These are phyloP conservation scores for Serinus canaria DNA, from an alignment of 2,113 vertebrate species.

Conservation along the genomic window DNA sequence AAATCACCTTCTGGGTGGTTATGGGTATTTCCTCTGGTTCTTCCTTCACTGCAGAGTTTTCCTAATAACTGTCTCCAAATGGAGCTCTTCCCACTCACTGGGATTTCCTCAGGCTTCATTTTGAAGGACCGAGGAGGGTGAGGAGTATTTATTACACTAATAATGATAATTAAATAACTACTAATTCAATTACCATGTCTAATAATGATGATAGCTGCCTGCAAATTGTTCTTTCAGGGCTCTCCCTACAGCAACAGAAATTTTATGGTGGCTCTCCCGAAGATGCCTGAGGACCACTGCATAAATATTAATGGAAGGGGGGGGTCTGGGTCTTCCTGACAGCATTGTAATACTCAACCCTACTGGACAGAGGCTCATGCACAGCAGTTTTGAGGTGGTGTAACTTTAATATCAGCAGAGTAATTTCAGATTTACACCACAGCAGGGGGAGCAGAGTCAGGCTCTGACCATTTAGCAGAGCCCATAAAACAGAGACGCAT, in stretches of 20 bases:
- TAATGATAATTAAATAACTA: constrained; percentile 43
- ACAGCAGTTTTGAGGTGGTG: background rate
- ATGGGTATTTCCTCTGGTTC: background rate
- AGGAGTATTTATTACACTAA: constrained; percentile 13
- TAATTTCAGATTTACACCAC: background rate
- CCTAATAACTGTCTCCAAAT: background rate
- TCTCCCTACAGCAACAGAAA: background rate
- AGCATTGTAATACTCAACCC: background rate
- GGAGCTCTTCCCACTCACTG: background rate
- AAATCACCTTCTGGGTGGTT: background rate
- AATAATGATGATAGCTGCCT: background rate
- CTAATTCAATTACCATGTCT: constrained; percentile 18
- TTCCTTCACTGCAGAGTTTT: background rate
- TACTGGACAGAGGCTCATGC: background rate
- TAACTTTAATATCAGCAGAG: rapidly evolving
- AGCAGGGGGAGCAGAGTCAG: background rate
- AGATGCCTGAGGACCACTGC: background rate
- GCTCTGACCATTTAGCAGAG: background rate
- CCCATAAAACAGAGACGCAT: background rate
- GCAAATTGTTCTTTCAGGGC: background rate
- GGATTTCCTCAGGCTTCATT: constrained; percentile 15
- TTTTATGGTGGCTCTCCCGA: background rate
- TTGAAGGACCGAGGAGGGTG: background rate
- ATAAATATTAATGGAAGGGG: background rate
- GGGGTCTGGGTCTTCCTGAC: background rate